These are phyloP conservation scores for Anabacerthia variegaticeps DNA, from an alignment of 2,797 vertebrate genomes.

Conservation along the genomic window DNA sequence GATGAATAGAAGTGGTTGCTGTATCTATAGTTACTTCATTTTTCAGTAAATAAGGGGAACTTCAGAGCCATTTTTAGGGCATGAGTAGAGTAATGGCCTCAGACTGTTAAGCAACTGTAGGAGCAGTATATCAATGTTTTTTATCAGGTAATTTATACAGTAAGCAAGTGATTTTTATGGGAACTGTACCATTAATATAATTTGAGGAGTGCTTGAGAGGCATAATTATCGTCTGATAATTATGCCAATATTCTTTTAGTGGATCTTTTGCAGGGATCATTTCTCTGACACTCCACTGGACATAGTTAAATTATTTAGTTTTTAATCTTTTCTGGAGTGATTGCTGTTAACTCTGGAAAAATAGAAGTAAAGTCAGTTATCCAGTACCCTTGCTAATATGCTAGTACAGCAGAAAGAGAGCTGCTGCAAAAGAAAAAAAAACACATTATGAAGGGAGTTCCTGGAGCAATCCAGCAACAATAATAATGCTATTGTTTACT, in stretches of 20 bases:
- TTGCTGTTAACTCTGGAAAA: not conserved
- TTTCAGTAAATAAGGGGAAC: not conserved
- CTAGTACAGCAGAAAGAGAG: not conserved
- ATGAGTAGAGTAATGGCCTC: not conserved
- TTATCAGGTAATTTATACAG: not conserved
- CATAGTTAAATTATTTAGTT: not conserved
- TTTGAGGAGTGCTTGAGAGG: not conserved
- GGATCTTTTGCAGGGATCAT: not conserved
- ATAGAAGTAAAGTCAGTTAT: not conserved
- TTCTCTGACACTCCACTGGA: not conserved
- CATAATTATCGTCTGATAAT: not conserved
- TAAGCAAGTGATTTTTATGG: not conserved
- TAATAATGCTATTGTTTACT: not conserved
- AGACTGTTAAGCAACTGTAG: not conserved
- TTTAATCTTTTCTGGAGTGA: not conserved
- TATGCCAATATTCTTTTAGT: not conserved
- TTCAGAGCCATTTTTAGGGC: not conserved
- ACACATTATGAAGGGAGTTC: not conserved
- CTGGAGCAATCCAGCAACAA: not conserved
- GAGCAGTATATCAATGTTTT: not conserved
- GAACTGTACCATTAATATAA: not conserved
- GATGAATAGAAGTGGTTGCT: not conserved
- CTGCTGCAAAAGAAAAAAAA: not conserved
- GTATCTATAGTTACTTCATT: not conserved
- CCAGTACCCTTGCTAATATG: not conserved